Evolutionary conservation across 1,140 invertebrate species (phyloP).

Genomic region (Pachypeltis micranthus): DNA sequence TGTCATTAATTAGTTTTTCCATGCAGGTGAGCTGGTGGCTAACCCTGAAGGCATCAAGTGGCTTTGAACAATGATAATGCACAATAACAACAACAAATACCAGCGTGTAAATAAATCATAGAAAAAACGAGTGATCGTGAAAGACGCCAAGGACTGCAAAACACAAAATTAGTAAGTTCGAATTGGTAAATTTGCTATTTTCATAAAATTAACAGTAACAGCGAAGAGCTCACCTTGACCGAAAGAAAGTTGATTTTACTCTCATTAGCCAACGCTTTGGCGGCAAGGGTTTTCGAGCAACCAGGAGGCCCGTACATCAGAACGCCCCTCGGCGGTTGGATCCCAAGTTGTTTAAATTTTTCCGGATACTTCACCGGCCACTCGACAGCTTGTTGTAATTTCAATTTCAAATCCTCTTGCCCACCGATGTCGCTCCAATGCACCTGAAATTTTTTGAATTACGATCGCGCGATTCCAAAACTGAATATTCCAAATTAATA

Average conservation of each 20-base stretch:
- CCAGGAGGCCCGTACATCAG: constrained; percentile 96
- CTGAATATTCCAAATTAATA: no score
- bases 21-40: no score
- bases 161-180: no score
- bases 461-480: no score
- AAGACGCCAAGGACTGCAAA: no score
- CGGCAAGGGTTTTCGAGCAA: constrained; percentile 94
- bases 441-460: constrained; percentile 34
- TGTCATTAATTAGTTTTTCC: no score
- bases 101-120: no score
- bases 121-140: no score
- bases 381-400: constrained; percentile 79
- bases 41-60: no score
- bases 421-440: constrained; percentile 91
- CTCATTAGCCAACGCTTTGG: constrained; percentile 86
- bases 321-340: constrained; percentile 85
- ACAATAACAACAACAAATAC: no score
- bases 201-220: constrained; percentile 6
- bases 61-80: no score
- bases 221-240: constrained; percentile 56
- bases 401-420: constrained; percentile 71
- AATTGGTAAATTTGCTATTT: constrained; percentile 33
- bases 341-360: constrained; percentile 77
- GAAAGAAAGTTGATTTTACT: constrained; percentile 86
- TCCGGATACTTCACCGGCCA: constrained; percentile 86